Evolutionary conservation across 2,888 invertebrate genomes (phyloP).

Genomic region (Philonicus albiceps): DNA sequence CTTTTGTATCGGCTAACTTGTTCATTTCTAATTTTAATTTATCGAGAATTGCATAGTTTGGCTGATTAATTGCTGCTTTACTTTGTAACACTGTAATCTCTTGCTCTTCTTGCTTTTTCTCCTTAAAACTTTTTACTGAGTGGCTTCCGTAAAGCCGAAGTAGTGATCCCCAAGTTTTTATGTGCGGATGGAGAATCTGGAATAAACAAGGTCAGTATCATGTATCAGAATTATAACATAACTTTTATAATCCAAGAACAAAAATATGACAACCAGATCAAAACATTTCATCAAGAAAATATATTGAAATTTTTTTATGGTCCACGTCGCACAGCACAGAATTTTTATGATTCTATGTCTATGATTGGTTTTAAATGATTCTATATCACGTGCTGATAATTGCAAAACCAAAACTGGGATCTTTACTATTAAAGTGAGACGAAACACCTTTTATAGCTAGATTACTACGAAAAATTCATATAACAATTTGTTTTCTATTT

Average conservation of each 20-base stretch:
- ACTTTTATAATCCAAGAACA: background rate
- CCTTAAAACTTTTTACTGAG: constrained; percentile 89
- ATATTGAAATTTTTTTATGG: too few relatives aligned
- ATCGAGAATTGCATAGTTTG: constrained; percentile 88
- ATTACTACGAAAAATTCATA: too few relatives aligned
- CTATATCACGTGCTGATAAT: too few relatives aligned
- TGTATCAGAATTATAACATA: background rate
- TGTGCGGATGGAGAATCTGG: constrained; percentile 91
- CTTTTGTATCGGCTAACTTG: constrained; percentile 73
- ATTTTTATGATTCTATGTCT: too few relatives aligned
- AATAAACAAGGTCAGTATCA: background rate
- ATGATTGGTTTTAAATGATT: too few relatives aligned
- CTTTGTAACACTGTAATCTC: constrained; percentile 90
- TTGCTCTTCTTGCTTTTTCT: constrained; percentile 90
- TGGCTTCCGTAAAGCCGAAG: constrained; percentile 91
- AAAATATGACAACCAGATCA: background rate
- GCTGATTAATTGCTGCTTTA: constrained; percentile 87
- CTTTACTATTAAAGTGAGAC: background rate
- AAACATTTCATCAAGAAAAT: background rate
- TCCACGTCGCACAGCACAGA: too few relatives aligned
- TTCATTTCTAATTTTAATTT: constrained; percentile 85
- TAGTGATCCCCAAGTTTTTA: constrained; percentile 93
- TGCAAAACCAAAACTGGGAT: too few relatives aligned
- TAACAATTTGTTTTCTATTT: too few relatives aligned
- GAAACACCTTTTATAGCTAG: background rate